Percentiles rank a stretch among this genome's conserved stretches.
Conservation (phyloP, 2,888 invertebrate genomes). For the Spodoptera littoralis region DNA sequence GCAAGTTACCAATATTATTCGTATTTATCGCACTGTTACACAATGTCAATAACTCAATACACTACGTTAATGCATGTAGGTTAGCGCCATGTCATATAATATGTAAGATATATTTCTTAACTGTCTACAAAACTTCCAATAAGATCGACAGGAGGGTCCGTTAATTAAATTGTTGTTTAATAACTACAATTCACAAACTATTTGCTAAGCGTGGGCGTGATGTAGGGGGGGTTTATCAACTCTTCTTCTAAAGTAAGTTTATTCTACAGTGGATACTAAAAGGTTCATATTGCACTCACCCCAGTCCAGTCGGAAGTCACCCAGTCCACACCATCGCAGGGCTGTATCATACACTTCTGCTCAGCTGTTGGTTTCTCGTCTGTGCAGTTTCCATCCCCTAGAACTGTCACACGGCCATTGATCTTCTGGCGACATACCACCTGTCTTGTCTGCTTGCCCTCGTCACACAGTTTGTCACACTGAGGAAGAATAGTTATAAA, state of each 20-base stretch:
- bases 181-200: too few relatives aligned
- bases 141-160: too few relatives aligned
- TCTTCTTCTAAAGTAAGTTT: neutral
- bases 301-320: slow-evolving; percentile 95
- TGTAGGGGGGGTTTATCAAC: too few relatives aligned
- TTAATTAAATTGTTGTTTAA: too few relatives aligned
- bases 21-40: too few relatives aligned
- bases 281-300: slow-evolving; percentile 84
- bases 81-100: too few relatives aligned
- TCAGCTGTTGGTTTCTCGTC: slow-evolving; percentile 92
- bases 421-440: slow-evolving; percentile 93
- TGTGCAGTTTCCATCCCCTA: slow-evolving; percentile 90
- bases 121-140: too few relatives aligned
- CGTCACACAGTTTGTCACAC: slow-evolving; percentile 97
- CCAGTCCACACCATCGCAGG: slow-evolving; percentile 98
- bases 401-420: slow-evolving; percentile 90
- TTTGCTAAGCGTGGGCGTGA: too few relatives aligned
- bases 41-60: too few relatives aligned
- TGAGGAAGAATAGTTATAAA: slow-evolving; percentile 66
- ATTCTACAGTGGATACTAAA: neutral
- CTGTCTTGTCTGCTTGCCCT: slow-evolving; percentile 94
- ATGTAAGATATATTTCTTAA: too few relatives aligned
- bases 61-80: too few relatives aligned
- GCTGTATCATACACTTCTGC: slow-evolving; percentile 92
- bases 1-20: too few relatives aligned